phyloP scores from a whole-genome alignment of 2,113 vertebrate genomes.

The Daphoenositta chrysoptera region DNA sequence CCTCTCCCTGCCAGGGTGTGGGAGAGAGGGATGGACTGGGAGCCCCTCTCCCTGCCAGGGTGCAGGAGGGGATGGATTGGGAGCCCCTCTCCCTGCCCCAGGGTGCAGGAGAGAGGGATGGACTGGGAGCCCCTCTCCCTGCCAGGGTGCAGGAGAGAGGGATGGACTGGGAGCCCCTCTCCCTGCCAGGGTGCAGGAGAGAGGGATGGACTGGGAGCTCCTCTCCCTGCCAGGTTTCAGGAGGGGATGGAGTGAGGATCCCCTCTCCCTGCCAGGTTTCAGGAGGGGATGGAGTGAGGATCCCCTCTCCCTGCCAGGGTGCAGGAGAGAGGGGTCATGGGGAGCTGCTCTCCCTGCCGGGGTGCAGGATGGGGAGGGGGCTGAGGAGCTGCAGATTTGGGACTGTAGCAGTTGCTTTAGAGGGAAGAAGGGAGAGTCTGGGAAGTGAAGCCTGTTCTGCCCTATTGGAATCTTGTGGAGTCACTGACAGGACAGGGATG shows the following conservation, averaged over 20 bases:
- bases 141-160: neutral
- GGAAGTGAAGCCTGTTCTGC: neutral
- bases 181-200: neutral
- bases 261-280: neutral
- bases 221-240: neutral
- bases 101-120: neutral
- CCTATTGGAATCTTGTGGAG: neutral
- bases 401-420: neutral
- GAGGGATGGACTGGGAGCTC: too few relatives aligned
- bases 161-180: neutral
- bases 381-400: neutral
- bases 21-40: neutral
- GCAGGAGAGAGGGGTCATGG: neutral
- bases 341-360: neutral
- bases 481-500: neutral
- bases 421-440: neutral
- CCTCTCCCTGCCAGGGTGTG: neutral
- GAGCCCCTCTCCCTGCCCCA: neutral
- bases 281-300: neutral
- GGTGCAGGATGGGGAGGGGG: neutral
- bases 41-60: neutral
- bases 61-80: neutral
- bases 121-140: neutral
- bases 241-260: too few relatives aligned
- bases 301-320: neutral